Conservation (phyloP, 2,113 vertebrate genomes). For the Oostethus manadensis region DNA sequence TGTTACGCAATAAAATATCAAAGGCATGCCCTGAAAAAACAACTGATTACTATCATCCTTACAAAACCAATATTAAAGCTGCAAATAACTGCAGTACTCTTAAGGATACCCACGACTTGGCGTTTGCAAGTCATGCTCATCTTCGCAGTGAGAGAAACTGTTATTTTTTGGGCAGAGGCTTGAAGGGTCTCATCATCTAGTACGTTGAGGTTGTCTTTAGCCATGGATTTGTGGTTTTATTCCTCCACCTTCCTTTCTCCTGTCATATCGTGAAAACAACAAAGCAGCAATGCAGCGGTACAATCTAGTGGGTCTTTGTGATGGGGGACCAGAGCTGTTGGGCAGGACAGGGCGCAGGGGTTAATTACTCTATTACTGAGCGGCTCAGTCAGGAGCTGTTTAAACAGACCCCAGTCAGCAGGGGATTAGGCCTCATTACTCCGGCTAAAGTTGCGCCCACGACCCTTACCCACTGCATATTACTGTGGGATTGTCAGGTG, state of each 20-base stretch:
- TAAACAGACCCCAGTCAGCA: constrained; percentile 83
- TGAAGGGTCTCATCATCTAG: background rate
- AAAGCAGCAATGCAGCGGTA: constrained; percentile 16
- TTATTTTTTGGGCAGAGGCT: too few species aligned
- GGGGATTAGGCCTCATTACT: constrained; percentile 98
- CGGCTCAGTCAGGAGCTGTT: constrained; percentile 85
- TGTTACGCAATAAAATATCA: too few species aligned
- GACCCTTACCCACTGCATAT: constrained; percentile 77
- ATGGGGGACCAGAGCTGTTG: constrained; percentile 33
- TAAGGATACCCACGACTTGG: too few species aligned
- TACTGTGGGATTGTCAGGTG: constrained; percentile 76
- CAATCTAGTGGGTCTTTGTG: background rate
- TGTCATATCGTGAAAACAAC: constrained; percentile 24
- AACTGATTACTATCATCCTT: too few species aligned
- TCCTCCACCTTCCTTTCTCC: constrained; percentile 8
- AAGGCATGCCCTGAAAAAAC: too few species aligned
- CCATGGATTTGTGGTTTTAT: constrained; percentile 26
- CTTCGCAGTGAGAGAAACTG: too few species aligned
- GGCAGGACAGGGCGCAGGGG: constrained; percentile 75
- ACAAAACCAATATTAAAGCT: too few species aligned
- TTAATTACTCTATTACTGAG: constrained; percentile 99
- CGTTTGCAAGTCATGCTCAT: too few species aligned
- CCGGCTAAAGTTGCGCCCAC: constrained; percentile 88
- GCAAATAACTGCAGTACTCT: too few species aligned
- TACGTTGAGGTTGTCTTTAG: background rate